Evolutionary conservation across 2,113 vertebrate species (phyloP).

Genomic region (Laterallus jamaicensis): DNA sequence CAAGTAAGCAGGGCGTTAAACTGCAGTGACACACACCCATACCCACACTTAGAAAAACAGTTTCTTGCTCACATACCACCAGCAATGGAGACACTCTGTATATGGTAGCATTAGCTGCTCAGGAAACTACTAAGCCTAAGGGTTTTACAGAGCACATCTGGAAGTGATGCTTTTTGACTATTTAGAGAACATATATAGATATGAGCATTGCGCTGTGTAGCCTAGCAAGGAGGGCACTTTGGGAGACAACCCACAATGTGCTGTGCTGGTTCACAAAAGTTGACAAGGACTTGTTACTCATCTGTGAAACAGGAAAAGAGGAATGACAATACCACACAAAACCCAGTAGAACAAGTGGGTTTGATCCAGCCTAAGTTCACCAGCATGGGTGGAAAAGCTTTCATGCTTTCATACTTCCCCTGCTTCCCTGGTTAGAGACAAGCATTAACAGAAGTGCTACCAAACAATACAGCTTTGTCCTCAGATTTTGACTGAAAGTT

Average conservation of each 20-base stretch:
- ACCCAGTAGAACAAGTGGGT: neutral
- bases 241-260: neutral
- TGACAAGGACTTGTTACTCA: neutral
- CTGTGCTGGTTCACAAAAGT: neutral
- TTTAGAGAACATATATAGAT: neutral
- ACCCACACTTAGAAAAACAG: neutral
- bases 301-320: neutral
- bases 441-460: neutral
- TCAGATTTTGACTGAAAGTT: neutral
- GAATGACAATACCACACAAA: neutral
- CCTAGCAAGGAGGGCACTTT: neutral
- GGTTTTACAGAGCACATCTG: constrained; percentile 20
- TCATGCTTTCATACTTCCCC: neutral
- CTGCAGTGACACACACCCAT: neutral
- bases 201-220: neutral
- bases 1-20: neutral
- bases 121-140: neutral
- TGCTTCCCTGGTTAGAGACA: neutral
- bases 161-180: neutral
- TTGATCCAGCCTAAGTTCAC: neutral
- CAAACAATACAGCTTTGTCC: neutral
- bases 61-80: neutral
- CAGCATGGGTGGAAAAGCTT: neutral
- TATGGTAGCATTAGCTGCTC: neutral
- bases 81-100: neutral